Conservation (phyloP, 2,113 vertebrate species). For the Tupaia chinensis region DNA sequence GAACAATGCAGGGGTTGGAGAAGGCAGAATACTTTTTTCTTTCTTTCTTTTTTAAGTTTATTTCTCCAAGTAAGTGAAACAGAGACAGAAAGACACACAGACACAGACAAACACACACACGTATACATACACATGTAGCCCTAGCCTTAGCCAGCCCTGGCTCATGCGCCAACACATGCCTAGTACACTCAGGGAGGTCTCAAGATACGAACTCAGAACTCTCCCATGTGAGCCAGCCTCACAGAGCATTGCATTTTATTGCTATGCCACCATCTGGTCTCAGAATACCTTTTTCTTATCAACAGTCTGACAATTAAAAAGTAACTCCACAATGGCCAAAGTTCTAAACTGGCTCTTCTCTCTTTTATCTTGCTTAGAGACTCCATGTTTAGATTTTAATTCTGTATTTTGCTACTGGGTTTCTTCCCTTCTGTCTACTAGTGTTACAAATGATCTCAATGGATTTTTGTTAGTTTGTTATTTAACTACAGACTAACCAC, state of each 20-base stretch:
- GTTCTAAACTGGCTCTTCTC: background rate
- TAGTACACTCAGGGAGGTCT: no score
- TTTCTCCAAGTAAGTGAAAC: no score
- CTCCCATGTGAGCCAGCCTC: no score
- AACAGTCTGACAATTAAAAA: slow-evolving; percentile 33
- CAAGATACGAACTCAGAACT: no score
- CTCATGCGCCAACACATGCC: no score
- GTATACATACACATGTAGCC: no score
- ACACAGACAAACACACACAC: no score
- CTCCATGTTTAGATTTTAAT: slow-evolving; percentile 24
- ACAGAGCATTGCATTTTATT: no score
- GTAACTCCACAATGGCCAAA: background rate
- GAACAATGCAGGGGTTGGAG: background rate
- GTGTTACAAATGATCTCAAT: slow-evolving; percentile 30
- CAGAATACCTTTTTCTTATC: background rate
- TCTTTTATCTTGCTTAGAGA: slow-evolving; percentile 46
- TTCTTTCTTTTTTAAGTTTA: background rate
- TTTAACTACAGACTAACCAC: slow-evolving; percentile 24
- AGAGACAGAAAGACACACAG: no score
- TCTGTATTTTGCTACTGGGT: background rate
- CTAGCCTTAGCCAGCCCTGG: no score
- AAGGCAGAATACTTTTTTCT: background rate
- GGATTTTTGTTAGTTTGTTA: slow-evolving; percentile 25
- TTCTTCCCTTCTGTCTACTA: slow-evolving; percentile 29
- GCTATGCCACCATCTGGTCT: no score